A percentile compares a stretch with the other conserved stretches of the same genome.
Conservation (phyloP, 2,113 vertebrate species). For the Pseudopipra pipra region DNA sequence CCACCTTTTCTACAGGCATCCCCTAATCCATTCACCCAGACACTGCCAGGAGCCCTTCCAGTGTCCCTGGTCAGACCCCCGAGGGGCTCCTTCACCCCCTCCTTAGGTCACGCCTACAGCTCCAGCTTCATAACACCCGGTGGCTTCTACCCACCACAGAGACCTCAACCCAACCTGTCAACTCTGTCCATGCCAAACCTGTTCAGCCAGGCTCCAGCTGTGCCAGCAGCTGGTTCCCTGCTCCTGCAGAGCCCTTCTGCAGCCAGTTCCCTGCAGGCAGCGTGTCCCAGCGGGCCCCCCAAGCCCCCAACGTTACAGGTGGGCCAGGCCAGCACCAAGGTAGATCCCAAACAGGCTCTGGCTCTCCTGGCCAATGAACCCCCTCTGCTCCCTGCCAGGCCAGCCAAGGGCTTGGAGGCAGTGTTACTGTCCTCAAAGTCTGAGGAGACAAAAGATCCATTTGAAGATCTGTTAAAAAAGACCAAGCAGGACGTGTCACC, state of each 20-base stretch:
- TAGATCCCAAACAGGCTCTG: slow-evolving; percentile 71
- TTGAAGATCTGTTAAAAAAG: slow-evolving; percentile 89
- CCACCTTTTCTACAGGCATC: slow-evolving; percentile 71
- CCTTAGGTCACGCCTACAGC: slow-evolving; percentile 80
- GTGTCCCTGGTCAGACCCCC: slow-evolving; percentile 68
- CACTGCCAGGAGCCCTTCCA: slow-evolving; percentile 62
- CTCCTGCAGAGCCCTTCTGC: slow-evolving; percentile 60
- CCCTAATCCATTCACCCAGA: slow-evolving; percentile 85
- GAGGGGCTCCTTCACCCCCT: slow-evolving; percentile 73
- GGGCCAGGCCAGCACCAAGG: slow-evolving; percentile 67
- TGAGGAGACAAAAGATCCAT: slow-evolving; percentile 82
- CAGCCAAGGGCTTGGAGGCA: slow-evolving; percentile 67
- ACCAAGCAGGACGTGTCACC: slow-evolving; percentile 77
- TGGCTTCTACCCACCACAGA: slow-evolving; percentile 72
- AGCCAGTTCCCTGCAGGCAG: slow-evolving; percentile 18
- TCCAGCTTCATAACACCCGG: slow-evolving; percentile 69
- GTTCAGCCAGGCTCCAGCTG: slow-evolving; percentile 78
- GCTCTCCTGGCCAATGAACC: slow-evolving; percentile 57
- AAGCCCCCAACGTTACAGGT: slow-evolving; percentile 69
- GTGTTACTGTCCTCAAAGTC: slow-evolving; percentile 51
- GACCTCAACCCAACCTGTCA: slow-evolving; percentile 73
- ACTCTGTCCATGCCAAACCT: slow-evolving; percentile 79
- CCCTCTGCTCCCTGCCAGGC: slow-evolving; percentile 67
- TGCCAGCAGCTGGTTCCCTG: slow-evolving; percentile 62
- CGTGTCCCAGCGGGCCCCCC: slow-evolving; percentile 14